Base-by-base conservation (phyloP, 2,797 vertebrate genomes). In the Mormyrops attenuatus region DNA sequence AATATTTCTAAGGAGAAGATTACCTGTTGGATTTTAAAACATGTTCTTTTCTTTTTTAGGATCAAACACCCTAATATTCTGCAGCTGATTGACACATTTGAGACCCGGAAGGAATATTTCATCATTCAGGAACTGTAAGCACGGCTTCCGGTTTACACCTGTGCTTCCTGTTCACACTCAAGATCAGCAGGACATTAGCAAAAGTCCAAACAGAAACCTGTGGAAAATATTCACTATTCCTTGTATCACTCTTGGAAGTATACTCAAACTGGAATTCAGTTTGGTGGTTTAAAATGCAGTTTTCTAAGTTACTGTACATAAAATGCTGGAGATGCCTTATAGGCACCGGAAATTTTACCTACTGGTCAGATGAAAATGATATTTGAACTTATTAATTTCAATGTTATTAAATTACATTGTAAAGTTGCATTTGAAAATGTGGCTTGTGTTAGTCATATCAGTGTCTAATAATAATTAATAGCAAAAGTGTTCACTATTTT, bases 71-170 rank as follows among this genome's bases (percentile, higher is more conserved):
- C 97, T 88, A 97, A 97, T 93, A 97, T 97, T 90, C 94, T 97
- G 89, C 96, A 97, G 92, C 94, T 97, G 92, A 97, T 97, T 89
- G 97, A 97, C 90, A 97, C 97, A 1, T 97, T 95, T 89, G 96
- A 97, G 94, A 97, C 97, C 11, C 94, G 96, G 89, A 97, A 97
- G 92, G 97, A 97, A 94, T 97, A 97, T 92, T 96, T 96, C 93
- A 97, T 97, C 92, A 96, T 97, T 94, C 97, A 97, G 93, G 97
- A 97, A 92, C 95, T 97, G 97, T 97, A 93, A 97, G 97, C 95
- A 20, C 91, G 91, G 90, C 69, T 88, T 89, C 57, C 60, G 15
- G 89, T 4, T 26, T 60, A 9, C 69, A 20, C 26, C 5, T 49
- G 69, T 88, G 91, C 63, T 88, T 47, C 20, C 82, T 50, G 3